Evolutionary conservation across 2,888 invertebrate genomes (phyloP).

Genomic region (Pteria penguin): DNA sequence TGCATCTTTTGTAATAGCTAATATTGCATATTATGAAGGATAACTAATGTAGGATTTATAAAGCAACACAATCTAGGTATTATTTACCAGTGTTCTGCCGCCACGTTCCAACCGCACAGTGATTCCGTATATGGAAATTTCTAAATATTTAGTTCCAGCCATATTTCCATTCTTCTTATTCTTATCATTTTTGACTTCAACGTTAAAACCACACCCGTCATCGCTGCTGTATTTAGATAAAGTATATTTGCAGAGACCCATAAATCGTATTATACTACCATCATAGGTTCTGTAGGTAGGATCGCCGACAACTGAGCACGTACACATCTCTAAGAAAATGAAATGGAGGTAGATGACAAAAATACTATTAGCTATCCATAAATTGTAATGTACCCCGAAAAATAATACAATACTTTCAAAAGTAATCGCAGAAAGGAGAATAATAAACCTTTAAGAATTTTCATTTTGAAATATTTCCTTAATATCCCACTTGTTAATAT

Average conservation of each 20-base stretch:
- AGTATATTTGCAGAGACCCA: constrained; percentile 8
- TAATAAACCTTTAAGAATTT: too few species aligned
- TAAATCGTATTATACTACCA: not conserved
- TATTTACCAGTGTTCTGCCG: constrained; percentile 2
- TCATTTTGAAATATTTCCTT: too few species aligned
- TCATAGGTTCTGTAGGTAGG: constrained; percentile 2
- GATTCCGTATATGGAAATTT: constrained; percentile 1
- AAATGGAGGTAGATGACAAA: too few species aligned
- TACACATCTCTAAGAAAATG: constrained; percentile 15
- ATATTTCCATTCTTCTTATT: not conserved
- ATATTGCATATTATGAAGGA: too few species aligned
- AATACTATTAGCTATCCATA: too few species aligned
- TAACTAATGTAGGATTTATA: too few species aligned
- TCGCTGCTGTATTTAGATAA: not conserved
- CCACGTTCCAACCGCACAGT: constrained; percentile 4
- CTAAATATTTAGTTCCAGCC: not conserved
- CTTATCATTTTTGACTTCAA: constrained; percentile 5
- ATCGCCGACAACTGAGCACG: constrained; percentile 3
- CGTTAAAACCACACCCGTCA: not conserved
- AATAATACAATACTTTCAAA: too few species aligned
- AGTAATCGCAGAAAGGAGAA: too few species aligned
- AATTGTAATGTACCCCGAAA: too few species aligned
- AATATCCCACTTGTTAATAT: too few species aligned
- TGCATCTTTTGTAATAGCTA: too few species aligned
- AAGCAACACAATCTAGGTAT: too few species aligned